phyloP scores from a whole-genome alignment of 2,113 vertebrate genomes.

The Dromas ardeola region DNA sequence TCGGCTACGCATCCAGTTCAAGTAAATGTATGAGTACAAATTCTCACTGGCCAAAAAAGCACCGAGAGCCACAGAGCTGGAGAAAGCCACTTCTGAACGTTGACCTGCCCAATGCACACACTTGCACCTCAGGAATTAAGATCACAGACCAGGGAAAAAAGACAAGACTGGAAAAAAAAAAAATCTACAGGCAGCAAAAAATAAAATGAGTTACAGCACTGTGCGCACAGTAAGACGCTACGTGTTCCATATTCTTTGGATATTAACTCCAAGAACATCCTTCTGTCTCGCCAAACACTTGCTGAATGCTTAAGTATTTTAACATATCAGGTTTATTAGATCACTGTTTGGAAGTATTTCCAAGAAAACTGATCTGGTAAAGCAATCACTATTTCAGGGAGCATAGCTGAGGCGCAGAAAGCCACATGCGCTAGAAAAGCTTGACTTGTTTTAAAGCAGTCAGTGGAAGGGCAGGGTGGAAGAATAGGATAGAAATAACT shows the following conservation, averaged over 20 bases:
- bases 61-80: background rate
- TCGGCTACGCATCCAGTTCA: background rate
- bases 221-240: background rate
- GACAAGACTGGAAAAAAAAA: background rate
- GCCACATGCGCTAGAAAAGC: slow-evolving; percentile 1
- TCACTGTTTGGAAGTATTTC: slow-evolving; percentile 36
- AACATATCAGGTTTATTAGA: slow-evolving; percentile 50
- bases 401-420: background rate
- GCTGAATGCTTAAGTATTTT: slow-evolving; percentile 48
- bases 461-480: background rate
- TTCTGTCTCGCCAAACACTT: slow-evolving; percentile 53
- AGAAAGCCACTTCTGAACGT: background rate
- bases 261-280: slow-evolving; percentile 39
- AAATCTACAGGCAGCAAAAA: background rate
- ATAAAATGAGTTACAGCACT: background rate
- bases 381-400: slow-evolving; percentile 40
- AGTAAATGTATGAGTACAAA: background rate
- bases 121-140: background rate
- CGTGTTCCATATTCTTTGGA: background rate
- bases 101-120: background rate
- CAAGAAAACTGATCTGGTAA: slow-evolving; percentile 33
- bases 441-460: background rate
- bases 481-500: background rate
- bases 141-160: rapidly evolving
- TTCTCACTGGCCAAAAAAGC: background rate